Evolutionary conservation across 2,797 vertebrate species (phyloP).

Genomic region (Melanotaenia maccullochi): DNA sequence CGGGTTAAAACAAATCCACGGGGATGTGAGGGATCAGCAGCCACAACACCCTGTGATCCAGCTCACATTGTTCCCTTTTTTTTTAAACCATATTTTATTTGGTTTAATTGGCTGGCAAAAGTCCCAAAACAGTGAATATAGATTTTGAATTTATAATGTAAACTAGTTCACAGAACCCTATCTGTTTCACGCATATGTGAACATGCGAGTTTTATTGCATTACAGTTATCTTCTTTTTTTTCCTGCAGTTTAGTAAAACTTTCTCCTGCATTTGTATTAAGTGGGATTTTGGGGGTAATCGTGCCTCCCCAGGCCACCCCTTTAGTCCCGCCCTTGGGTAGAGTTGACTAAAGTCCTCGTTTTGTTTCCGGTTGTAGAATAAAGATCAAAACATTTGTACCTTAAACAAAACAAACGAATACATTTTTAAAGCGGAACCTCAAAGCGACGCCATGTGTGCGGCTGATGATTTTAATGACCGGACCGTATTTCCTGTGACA

Average conservation of each 20-base stretch:
- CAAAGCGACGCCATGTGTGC: background rate
- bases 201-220: background rate
- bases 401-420: background rate
- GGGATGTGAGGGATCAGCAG: background rate
- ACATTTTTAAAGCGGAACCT: background rate
- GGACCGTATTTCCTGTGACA: slow-evolving; percentile 4
- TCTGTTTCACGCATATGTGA: background rate
- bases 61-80: background rate
- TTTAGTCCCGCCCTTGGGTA: too few relatives aligned
- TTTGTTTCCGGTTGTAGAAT: background rate
- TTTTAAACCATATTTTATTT: background rate
- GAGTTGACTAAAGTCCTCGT: too few relatives aligned
- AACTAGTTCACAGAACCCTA: background rate
- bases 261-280: too few relatives aligned
- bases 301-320: too few relatives aligned
- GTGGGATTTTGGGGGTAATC: too few relatives aligned
- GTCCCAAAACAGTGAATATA: background rate
- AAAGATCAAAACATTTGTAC: background rate
- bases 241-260: too few relatives aligned
- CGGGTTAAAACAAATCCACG: slow-evolving; percentile 2
- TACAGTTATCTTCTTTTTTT: background rate
- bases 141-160: background rate
- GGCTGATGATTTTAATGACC: background rate
- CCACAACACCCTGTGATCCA: background rate
- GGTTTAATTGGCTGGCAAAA: background rate